Evolutionary conservation across 2,797 vertebrate genomes (phyloP).

Genomic region (Denticeps clupeoides): DNA sequence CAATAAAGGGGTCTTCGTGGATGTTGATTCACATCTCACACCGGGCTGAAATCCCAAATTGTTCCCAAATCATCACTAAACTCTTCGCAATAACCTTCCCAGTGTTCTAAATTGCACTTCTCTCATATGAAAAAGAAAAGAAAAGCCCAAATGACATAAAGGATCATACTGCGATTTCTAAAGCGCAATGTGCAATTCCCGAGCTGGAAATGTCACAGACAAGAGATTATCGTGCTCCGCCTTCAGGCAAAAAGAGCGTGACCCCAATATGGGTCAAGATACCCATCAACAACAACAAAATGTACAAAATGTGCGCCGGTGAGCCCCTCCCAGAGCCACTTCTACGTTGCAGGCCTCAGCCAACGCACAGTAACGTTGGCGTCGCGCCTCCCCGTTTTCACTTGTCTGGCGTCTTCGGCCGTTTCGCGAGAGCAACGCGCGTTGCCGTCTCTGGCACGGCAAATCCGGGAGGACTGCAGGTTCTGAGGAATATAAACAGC

Average conservation of each 20-base stretch:
- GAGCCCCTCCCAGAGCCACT: constrained; percentile 35
- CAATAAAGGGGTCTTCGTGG: no score
- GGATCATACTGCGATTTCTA: no score
- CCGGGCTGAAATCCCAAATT: no score
- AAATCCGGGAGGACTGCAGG: constrained; percentile 50
- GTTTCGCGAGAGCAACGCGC: constrained; percentile 13
- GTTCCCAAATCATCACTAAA: no score
- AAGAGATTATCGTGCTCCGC: constrained; percentile 53
- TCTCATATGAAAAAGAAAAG: no score
- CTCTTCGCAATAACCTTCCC: no score
- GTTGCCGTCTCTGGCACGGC: constrained; percentile 32
- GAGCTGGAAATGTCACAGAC: constrained; percentile 57
- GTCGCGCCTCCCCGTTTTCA: background rate
- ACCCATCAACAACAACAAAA: constrained; percentile 50
- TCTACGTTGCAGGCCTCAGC: constrained; percentile 27
- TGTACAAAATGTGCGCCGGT: constrained; percentile 45
- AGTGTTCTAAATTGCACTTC: no score
- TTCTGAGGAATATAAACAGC: constrained; percentile 79
- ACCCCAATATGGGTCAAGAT: constrained; percentile 60
- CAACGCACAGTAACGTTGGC: no score
- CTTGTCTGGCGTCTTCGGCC: background rate
- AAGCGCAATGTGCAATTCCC: no score
- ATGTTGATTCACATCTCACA: no score
- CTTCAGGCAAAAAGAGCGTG: constrained; percentile 43
- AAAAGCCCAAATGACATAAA: no score